These are phyloP conservation scores for Leptinotarsa rubiginosa DNA, from an alignment of 2,888 invertebrate genomes.

Conservation along the genomic window DNA sequence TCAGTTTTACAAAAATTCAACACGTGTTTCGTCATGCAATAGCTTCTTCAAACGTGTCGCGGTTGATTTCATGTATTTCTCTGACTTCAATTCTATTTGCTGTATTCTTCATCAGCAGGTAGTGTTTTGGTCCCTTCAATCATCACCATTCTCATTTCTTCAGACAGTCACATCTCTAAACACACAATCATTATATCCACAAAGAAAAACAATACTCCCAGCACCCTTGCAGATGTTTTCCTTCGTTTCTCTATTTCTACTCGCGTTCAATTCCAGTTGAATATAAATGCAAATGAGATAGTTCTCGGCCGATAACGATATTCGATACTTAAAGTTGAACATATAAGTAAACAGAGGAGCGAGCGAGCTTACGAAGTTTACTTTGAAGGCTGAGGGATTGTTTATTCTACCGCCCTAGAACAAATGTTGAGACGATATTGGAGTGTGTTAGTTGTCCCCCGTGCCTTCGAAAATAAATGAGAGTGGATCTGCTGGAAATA, in stretches of 20 bases:
- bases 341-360: conserved; percentile 15
- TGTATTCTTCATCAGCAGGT: too few species aligned
- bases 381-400: conserved; percentile 19
- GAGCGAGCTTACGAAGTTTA: conserved; percentile 6
- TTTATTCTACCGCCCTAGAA: conserved; percentile 17
- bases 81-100: too few species aligned
- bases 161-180: too few species aligned
- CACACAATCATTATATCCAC: background rate
- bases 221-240: background rate
- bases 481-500: background rate
- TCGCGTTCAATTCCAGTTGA: background rate
- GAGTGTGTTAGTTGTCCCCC: conserved; percentile 14
- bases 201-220: background rate
- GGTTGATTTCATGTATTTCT: too few species aligned
- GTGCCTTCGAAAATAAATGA: conserved; percentile 1
- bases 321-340: conserved; percentile 19
- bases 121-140: too few species aligned
- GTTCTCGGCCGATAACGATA: conserved; percentile 18
- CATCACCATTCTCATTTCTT: too few species aligned
- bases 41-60: too few species aligned
- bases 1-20: too few species aligned
- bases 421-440: conserved; percentile 17
- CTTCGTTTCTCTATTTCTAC: background rate
- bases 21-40: too few species aligned
- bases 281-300: conserved; percentile 15